Evolutionary conservation across 1,140 invertebrate genomes (phyloP), one percentile per base, ranked within the genome.

Genomic region (Penaeus chinensis): DNA sequence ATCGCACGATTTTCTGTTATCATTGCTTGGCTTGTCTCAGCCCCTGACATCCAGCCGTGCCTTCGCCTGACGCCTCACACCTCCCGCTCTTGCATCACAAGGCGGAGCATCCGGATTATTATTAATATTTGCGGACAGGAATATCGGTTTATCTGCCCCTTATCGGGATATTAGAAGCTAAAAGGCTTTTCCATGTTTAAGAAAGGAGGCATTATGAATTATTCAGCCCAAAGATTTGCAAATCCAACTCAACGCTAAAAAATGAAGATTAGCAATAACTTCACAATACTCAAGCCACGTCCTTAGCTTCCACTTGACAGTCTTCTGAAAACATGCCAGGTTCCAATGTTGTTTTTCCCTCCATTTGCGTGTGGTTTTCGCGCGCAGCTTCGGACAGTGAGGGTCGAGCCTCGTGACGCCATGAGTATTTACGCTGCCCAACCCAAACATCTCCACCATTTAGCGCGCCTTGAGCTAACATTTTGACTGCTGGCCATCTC

Each of bases 301-400:
- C 80, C 85, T 82, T 32, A 27, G 27, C 66, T 54, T 32, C 42
- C 80, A 71, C 85, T 87, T 76, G 85, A 87, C 85, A 87, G 85
- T 16, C 85, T 87, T 87, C 85, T 62, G 85, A 87, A 87, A 87
- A 87, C 85, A 87, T 82, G 65, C 85, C 85, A 82, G 85, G 65
- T 82, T 87, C 80, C 85, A 87, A 82, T 87, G 85, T 87, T 87
- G 85, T 87, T 87, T 87, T 87, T 87, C 85, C 85, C 85, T 79
- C 69, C 85, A 81, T 87, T 87, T 87, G 85, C 80, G 85, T 87
- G 85, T 82, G 85, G 79, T 87, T 87, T 87, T 87, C 85, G 85
- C 85, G 85, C 85, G 79, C 85, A 82, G 80, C 61, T 27, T 69
- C 47, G 66, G 85, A 87, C 85, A 87, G 79, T 87, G 85, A 61